Evolutionary conservation across 2,113 vertebrate genomes (phyloP), one percentile per base, ranked within the genome.

Genomic region (Romanogobio albipinnatus): DNA sequence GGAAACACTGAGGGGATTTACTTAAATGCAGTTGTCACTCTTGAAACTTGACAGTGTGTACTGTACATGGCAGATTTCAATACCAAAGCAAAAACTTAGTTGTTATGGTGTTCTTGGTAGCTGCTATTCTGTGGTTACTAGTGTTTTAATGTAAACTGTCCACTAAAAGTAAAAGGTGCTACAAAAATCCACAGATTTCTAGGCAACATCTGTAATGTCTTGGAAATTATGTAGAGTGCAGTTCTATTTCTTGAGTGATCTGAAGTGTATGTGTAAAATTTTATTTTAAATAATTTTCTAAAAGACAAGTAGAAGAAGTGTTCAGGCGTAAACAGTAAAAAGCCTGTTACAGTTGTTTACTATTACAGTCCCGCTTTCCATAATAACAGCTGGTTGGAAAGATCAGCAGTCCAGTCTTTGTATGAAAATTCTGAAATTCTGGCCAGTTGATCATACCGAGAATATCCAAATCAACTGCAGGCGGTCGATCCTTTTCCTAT

Each of bases 311-410:
- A 22, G 9, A 58, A 39, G 53, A 58, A 39, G 53, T 59, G 51
- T 43, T 78, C 17, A 79, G n/a, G 39, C 13, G 1, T 45, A 24
- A 79, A 17, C 9, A 17, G 22, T 15, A 61, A 45, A 13, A 45
- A 47, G 47, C 24, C 8, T 49, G 13, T 62, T 26, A 61, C 45
- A 45, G 78, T 43, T 24, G 59, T 61, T 75, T 26, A 66, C 33
- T 82, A 68, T 74, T 19, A 66, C 33, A 76, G 76, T 74, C 56
- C 81, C 59, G 81, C 68, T 74, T 59, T 58, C 33, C 7, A 61
- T 74, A 74, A 83, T 24, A 58, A 19, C 64, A 53, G 81, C 49
- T 17, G 51, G 29, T 26, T 11, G 22, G 51, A 74, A 83, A 83
- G 51, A 68, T 74, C 68, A 74, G 45, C 36, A 59, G 68, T 43